Base-by-base conservation (phyloP, 1,140 invertebrate genomes). In the Cyphomyrmex costatus region DNA sequence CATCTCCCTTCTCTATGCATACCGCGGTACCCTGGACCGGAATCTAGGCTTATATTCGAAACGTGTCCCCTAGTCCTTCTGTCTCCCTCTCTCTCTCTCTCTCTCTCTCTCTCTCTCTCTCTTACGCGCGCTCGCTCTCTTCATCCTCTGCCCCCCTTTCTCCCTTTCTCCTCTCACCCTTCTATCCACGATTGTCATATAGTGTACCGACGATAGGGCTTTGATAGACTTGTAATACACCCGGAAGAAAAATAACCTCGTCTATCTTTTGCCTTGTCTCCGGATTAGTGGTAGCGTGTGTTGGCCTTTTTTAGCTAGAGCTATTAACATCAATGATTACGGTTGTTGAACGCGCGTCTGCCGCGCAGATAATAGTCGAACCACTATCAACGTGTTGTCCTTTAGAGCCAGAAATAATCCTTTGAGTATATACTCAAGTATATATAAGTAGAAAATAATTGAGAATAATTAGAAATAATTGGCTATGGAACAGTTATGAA, bases 1-100 rank as follows among this genome's bases (percentile, higher is more conserved):
- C 92, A 93, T 92, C 92, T 92, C 91, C 92, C 92, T 92, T 90
- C 90, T 90, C 92, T 91, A 88, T 87, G 89, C 91, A 92, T 92
- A 91, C 92, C 92, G 90, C 89, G 92, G 82, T 90, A 85, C 89
- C 74, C 56, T 91, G 86, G 71, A 88, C 87, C 87, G 86, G 89
- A 93, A 93, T 92, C 92, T 89, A 91, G 91, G 85, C 89, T 92
- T 90, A 92, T 91, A 86, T 91, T 83, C 86, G 80, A 85, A 89
- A 90, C 90, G 85, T 83, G 79, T 85, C 65, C 56, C 65, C 60
- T 27, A 21, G 65, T 63, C 71, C 24, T 19, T 68, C 36, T 68
- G 8, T 51, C 46, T 79, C 66, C 42, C 77, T 42, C 46, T 36
- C 36, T 36, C 33, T 36, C 33, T 36, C 33, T 36, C 33, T 63